Evolutionary conservation across 2,888 invertebrate genomes (phyloP), one percentile per base, ranked within the genome.

Genomic region (Drosophila colorata): DNA sequence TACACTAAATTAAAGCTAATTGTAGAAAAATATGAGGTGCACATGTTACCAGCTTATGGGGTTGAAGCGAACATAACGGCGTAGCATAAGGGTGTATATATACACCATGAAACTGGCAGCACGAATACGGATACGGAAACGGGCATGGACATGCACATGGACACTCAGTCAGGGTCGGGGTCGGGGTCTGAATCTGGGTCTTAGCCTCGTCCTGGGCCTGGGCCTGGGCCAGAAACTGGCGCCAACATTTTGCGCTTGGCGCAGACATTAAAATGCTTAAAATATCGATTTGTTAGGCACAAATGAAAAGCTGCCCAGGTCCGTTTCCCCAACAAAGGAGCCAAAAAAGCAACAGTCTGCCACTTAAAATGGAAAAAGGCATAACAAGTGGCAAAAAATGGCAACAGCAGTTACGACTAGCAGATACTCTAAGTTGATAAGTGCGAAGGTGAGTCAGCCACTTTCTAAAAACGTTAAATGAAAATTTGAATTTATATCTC

Each of bases 251-350:
- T 87, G 85, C 76, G 84, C 84, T 87, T 87, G 84, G 78, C 82
- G 82, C 87, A 85, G 85, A 85, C 87, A 85, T 85, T 85, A 85
- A 85, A 85, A 87, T 85, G 85, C 87, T 85, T 82, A 82, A 85
- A 85, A 85, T 87, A 85, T 85, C 87, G 85, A 85, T 85, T 82
- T 74, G 83, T 67, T 80, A 55, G 72, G 65, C 78, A 23, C 55
- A 63, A 80, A 83, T 78, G 76, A 76, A 83, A 83, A 69, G 69
- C 74, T 60, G 69, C 49, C 58, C 74, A 61, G 46, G 67, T 47
- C 37, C 56, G 40, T 31, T 47, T 18, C 44, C 18, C 46, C 43
- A 48, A 69, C 61, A 69, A 84, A 69, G 72, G 69, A 61, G 64
- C 72, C 66, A 77, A 77, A 79, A 85, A 74, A 82, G 82, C 83